Base-by-base conservation (phyloP, 1,140 invertebrate genomes). In the Heliconius himera region DNA sequence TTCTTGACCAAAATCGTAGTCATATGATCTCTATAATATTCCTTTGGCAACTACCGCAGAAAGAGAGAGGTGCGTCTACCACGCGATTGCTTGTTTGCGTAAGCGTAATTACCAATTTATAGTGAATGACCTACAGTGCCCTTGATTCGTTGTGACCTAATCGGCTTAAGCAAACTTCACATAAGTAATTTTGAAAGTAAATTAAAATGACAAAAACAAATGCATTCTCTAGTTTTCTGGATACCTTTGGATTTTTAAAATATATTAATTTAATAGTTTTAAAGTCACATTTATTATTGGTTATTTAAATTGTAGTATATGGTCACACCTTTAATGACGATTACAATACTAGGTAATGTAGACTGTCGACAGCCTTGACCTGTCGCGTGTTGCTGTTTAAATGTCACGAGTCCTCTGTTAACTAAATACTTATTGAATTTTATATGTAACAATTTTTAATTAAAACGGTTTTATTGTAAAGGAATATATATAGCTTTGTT, bases 301-400 rank as follows among this genome's bases (percentile, higher is more conserved):
- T 29, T 29, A 66, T 26, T 66, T 66, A 9, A 29, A 11, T 66
- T 29, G 9, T 29, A 66, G 26, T 66, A 29, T 16, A 26, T 22
- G 56, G 56, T 26, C 60, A 66, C 60, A 66, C 60, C 60, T 66
- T 22, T 89, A 90, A 91, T 90, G 87, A 89, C 85, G 87, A 92
- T 88, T 90, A 83, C 76, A 83, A 77, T 76, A 76, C 80, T 71
- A 41, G 72, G 77, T 79, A 84, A 73, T 83, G 85, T 83, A 82
- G 81, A 79, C 79, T 72, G 72, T 70, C 72, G 36, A 72, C 80
- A 81, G 76, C 92, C 92, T 90, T 92, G 91, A 91, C 87, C 89
- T 81, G 87, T 93, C 87, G 92, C 92, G 88, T 93, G 91, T 77
- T 82, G 54, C 80, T 81, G 77, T 84, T 87, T 84, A 89, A 91